These are phyloP conservation scores for Coregonus clupeaformis DNA, from an alignment of 2,113 vertebrate species.

Conservation along the genomic window DNA sequence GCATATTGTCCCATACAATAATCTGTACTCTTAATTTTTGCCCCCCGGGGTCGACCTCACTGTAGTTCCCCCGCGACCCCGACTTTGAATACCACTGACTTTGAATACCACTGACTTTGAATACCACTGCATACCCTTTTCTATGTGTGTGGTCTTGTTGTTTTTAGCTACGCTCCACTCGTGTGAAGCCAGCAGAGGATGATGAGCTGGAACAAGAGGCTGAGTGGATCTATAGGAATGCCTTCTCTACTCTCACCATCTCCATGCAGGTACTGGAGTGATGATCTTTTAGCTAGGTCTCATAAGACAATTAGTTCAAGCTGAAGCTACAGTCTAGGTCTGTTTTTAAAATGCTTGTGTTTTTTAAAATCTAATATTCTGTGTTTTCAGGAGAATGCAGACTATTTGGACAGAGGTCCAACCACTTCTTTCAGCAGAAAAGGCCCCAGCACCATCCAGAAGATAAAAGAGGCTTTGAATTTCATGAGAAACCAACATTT, in stretches of 20 bases:
- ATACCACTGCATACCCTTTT: too few species aligned
- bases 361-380: background rate
- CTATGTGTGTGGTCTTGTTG: background rate
- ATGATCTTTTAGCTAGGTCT: background rate
- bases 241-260: conserved; percentile 94
- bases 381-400: conserved; percentile 83
- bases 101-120: background rate
- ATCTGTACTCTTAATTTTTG: too few species aligned
- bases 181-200: conserved; percentile 92
- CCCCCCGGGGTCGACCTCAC: too few species aligned
- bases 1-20: too few species aligned
- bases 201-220: conserved; percentile 97
- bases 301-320: background rate
- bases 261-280: conserved; percentile 88
- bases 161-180: conserved; percentile 85
- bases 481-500: conserved; percentile 99
- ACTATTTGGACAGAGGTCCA: conserved; percentile 91
- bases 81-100: too few species aligned
- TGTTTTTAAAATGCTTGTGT: background rate
- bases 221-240: conserved; percentile 98
- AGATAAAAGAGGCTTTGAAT: conserved; percentile 97
- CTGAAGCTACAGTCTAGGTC: background rate
- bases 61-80: too few species aligned
- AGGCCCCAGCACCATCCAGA: conserved; percentile 95
- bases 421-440: conserved; percentile 93